These are phyloP conservation scores for Ariolimax columbianus DNA, from an alignment of 2,888 invertebrate species.

Conservation along the genomic window DNA sequence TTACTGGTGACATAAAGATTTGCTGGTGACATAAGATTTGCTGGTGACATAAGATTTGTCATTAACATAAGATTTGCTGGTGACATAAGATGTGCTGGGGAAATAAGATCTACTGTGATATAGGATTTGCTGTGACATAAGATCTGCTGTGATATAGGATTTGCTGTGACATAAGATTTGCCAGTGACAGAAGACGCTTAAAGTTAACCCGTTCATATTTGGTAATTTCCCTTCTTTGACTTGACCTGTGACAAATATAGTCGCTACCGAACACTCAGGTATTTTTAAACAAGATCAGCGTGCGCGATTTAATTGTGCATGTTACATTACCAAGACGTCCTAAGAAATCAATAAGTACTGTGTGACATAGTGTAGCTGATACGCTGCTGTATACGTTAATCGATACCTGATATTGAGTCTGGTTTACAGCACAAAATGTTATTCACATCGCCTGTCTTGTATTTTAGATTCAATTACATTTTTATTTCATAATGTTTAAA, in stretches of 20 bases:
- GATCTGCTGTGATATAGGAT: too few species aligned
- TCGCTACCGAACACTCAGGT: neutral
- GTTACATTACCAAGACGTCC: neutral
- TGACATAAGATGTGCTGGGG: too few species aligned
- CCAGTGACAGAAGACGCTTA: too few species aligned
- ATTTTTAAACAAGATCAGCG: neutral
- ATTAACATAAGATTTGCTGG: too few species aligned
- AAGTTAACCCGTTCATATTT: neutral
- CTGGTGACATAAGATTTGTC: too few species aligned
- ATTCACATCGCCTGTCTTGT: neutral
- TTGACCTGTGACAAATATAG: neutral
- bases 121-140: too few species aligned
- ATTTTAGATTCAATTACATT: neutral
- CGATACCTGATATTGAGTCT: neutral
- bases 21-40: too few species aligned
- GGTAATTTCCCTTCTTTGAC: neutral
- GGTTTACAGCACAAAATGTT: neutral
- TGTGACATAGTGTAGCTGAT: neutral
- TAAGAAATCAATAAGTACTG: slow-evolving; percentile 12
- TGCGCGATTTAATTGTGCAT: neutral
- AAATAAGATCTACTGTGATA: too few species aligned
- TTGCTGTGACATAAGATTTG: too few species aligned
- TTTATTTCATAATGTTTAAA: too few species aligned
- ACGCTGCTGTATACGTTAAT: neutral
- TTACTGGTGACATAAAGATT: too few species aligned